A percentile compares a stretch with the other conserved stretches of the same genome.
phyloP scores from a whole-genome alignment of 2,113 vertebrate genomes.

The Triplophysa tibetana region DNA sequence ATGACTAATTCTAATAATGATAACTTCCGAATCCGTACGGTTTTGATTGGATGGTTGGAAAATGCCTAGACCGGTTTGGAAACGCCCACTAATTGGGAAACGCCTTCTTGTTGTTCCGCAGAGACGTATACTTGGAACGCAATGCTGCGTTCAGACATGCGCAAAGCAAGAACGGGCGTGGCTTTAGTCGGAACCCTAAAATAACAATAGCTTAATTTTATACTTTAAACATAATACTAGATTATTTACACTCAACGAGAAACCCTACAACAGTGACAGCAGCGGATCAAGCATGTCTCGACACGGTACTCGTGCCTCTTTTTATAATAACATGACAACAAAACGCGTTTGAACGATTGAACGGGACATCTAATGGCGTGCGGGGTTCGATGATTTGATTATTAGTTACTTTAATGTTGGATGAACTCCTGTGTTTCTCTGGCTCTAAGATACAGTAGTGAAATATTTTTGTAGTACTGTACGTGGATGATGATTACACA shows the following conservation, averaged over 20 bases:
- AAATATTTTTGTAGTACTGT: not conserved
- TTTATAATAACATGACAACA: not conserved
- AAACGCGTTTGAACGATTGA: not conserved
- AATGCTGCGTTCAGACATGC: conserved; percentile 38
- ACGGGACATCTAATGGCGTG: not conserved
- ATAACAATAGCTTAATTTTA: not conserved
- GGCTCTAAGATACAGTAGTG: not conserved
- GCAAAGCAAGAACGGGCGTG: conserved; percentile 34
- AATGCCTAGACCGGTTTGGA: too few species aligned
- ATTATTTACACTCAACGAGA: not conserved
- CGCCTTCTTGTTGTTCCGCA: too few species aligned
- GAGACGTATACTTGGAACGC: too few species aligned
- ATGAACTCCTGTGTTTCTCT: not conserved
- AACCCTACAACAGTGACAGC: not conserved
- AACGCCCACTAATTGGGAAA: too few species aligned
- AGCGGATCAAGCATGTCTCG: conserved; percentile 30
- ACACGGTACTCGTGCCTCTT: conserved; percentile 23
- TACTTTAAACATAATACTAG: too few species aligned
- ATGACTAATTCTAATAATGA: too few species aligned
- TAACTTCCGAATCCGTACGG: too few species aligned
- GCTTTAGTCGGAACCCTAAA: not conserved
- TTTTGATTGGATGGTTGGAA: too few species aligned
- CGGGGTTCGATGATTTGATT: not conserved
- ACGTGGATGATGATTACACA: not conserved
- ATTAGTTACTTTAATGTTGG: too few species aligned